These are phyloP conservation scores for Cladopsammia gracilis DNA, from an alignment of 64 coral and sea anemone species.

Conservation along the genomic window DNA sequence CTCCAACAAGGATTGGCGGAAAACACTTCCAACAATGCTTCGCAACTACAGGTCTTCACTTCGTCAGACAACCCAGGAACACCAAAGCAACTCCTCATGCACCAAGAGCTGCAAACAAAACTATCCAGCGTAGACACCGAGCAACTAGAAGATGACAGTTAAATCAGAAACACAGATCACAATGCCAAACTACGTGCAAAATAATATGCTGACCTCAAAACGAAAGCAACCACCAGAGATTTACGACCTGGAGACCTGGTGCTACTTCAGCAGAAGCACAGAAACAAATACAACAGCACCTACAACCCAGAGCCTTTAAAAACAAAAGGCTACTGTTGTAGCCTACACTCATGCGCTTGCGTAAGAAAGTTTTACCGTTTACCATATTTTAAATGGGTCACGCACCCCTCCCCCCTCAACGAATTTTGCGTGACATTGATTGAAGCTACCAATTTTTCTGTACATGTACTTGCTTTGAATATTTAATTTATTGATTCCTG, in stretches of 20 bases:
- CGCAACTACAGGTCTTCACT: constrained; percentile 62
- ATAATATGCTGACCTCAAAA: constrained; percentile 40
- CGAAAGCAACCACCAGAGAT: constrained; percentile 15
- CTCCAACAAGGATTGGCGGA: constrained; percentile 20
- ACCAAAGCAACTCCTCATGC: constrained; percentile 12
- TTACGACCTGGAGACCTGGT: constrained; percentile 48
- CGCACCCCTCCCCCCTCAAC: no score
- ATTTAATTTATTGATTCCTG: no score
- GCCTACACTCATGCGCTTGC: no score
- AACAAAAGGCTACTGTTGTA: no score
- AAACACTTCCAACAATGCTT: constrained; percentile 41
- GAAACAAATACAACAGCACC: constrained; percentile 21
- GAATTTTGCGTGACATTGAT: no score
- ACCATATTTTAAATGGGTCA: no score
- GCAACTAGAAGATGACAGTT: background rate
- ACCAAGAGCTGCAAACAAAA: constrained; percentile 60
- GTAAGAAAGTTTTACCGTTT: no score
- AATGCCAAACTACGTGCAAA: constrained; percentile 24
- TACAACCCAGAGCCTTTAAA: constrained; percentile 6
- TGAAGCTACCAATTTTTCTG: no score
- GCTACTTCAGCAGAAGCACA: constrained; percentile 27
- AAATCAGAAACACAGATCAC: constrained; percentile 11
- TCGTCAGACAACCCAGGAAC: constrained; percentile 37
- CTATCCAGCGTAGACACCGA: background rate
- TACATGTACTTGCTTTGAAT: no score